Evolutionary conservation across 2,888 invertebrate genomes (phyloP), one percentile per base, ranked within the genome.

Genomic region (Cerceris ruficornis): DNA sequence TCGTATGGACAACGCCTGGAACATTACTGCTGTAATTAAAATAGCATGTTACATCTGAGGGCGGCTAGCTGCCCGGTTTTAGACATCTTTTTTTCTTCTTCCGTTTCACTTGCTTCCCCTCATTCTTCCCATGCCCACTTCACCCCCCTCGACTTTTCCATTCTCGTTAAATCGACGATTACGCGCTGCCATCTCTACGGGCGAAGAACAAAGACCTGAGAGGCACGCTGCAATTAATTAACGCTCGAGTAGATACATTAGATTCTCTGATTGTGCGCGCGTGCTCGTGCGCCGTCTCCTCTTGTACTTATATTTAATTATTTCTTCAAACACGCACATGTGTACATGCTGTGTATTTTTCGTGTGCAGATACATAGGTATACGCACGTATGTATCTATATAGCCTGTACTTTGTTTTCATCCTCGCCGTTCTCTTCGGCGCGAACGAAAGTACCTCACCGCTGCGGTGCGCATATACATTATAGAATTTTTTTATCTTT

Each of bases 161-260:
- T 14, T 49, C 70, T 59, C 17, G 58, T 46, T 68, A 72, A 28
- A 74, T 84, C 75, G 76, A 77, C 79, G 75, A 85, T 80, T 80
- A 82, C 75, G 71, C 69, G 64, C 61, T 75, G 77, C 69, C 81
- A 70, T 80, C 72, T 74, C 81, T 76, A 81, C 59, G 62, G 68
- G 84, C 77, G 78, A 86, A 83, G 76, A 86, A 86, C 76, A 83
- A 28, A 28, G 81, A 86, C 75, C 81, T 78, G 70, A 83, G 86
- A 84, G 86, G 78, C 81, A 86, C 83, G 75, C 71, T 74, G 85
- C 77, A 76, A 84, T 70, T n/a, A 81, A 81, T 59, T 81, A 28
- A 77, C 77, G 71, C 39, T 70, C 46, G 77, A 78, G 75, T 69
- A 80, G 28, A 81, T 71, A 75, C 68, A 43, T 80, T 79, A 61